Conservation (phyloP, 2,797 vertebrate species). For the Atherinosoma microstoma region DNA sequence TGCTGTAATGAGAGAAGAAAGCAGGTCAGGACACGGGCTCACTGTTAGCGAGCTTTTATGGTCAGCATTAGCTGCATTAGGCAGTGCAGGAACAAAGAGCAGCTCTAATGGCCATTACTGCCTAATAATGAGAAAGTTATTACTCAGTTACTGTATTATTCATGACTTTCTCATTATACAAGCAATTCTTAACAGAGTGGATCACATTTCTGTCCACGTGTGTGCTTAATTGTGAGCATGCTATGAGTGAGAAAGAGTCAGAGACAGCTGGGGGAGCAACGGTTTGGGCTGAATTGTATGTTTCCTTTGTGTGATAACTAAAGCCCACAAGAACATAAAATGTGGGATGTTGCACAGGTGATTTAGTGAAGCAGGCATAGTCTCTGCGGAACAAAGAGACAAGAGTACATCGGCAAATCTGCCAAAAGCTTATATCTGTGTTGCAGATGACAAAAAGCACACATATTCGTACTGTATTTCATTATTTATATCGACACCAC, state of each 20-base stretch:
- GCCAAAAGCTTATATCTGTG: slow-evolving; percentile 18
- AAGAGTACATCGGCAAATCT: slow-evolving; percentile 23
- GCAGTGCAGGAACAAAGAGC: slow-evolving; percentile 59
- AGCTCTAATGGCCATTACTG: slow-evolving; percentile 77
- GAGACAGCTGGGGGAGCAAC: slow-evolving; percentile 64
- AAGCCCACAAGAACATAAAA: slow-evolving; percentile 48
- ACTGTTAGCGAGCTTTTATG: slow-evolving; percentile 44
- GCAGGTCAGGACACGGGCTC: slow-evolving; percentile 51
- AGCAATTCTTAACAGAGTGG: slow-evolving; percentile 68
- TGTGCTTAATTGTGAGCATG: slow-evolving; percentile 59
- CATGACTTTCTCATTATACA: slow-evolving; percentile 81
- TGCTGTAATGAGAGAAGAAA: slow-evolving; percentile 50
- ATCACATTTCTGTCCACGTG: slow-evolving; percentile 71
- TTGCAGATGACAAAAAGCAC: not conserved
- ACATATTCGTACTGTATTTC: not conserved
- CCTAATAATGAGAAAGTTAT: slow-evolving; percentile 83
- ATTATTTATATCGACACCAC: slow-evolving; percentile 13
- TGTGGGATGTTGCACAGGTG: slow-evolving; percentile 44
- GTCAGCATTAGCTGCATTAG: slow-evolving; percentile 58
- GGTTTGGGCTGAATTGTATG: slow-evolving; percentile 65
- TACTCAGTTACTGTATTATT: slow-evolving; percentile 82
- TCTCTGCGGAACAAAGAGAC: slow-evolving; percentile 40
- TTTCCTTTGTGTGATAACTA: slow-evolving; percentile 55
- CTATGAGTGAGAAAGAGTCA: slow-evolving; percentile 50
- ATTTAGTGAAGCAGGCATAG: slow-evolving; percentile 31